Conservation (phyloP, 2,797 vertebrate species). For the Neostethus bicornis region DNA sequence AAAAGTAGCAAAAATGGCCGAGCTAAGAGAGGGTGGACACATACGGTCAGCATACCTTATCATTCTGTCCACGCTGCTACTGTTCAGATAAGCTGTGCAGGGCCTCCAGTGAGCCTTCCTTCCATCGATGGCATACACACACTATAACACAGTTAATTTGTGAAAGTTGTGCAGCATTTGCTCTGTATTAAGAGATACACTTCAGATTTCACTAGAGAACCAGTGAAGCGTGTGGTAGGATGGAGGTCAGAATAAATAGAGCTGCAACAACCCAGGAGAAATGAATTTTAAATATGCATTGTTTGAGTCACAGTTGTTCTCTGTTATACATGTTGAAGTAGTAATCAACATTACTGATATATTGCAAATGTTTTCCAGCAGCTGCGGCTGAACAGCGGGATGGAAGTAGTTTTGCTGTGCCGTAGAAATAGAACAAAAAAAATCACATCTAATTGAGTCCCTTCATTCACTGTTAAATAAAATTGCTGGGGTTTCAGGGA, state of each 20-base stretch:
- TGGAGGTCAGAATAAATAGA: slow-evolving; percentile 67
- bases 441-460: slow-evolving; percentile 36
- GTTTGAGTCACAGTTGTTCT: slow-evolving; percentile 51
- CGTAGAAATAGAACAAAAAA: slow-evolving; percentile 32
- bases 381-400: slow-evolving; percentile 34
- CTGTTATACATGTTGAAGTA: slow-evolving; percentile 40
- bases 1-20: slow-evolving; percentile 54
- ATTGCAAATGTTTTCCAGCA: slow-evolving; percentile 23
- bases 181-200: slow-evolving; percentile 78
- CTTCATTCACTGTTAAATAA: slow-evolving; percentile 36
- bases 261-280: slow-evolving; percentile 56
- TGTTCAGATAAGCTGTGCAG: slow-evolving; percentile 78
- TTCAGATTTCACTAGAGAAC: slow-evolving; percentile 75
- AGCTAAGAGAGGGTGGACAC: slow-evolving; percentile 47
- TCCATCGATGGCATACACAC: slow-evolving; percentile 65
- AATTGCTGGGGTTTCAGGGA: slow-evolving; percentile 20
- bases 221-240: slow-evolving; percentile 53
- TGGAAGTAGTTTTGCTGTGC: slow-evolving; percentile 25
- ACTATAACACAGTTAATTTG: slow-evolving; percentile 78
- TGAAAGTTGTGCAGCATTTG: slow-evolving; percentile 71
- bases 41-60: slow-evolving; percentile 70
- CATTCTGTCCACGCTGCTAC: slow-evolving; percentile 77
- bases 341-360: slow-evolving; percentile 39
- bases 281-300: slow-evolving; percentile 60
- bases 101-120: slow-evolving; percentile 75